Base-by-base conservation (phyloP, 2,888 invertebrate species). In the Corythucha ciliata region DNA sequence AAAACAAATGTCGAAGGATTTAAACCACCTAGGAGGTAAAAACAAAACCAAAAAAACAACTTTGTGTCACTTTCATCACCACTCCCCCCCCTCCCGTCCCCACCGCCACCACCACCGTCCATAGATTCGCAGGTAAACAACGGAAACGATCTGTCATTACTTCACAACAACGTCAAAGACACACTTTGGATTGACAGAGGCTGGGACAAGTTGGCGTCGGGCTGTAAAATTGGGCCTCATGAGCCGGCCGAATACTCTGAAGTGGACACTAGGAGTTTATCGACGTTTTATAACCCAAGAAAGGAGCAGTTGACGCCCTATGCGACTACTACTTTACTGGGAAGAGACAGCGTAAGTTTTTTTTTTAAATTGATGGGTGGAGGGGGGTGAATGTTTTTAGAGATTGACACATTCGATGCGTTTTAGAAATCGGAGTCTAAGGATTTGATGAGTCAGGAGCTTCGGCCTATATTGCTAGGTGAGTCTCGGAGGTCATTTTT, bases 181-280 rank as follows among this genome's bases (percentile, higher is more conserved):
- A 77, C 76, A 57, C 67, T 80, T 20, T 80, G 80, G 80, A 80
- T 80, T 57, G 80, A 80, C 64, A 70, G 79, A 55, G 78, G 79
- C 32, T 80, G 80, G 80, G 72, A 77, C 56, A 58, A 58, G 48
- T 57, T 56, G 36, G 48, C 12, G 48, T 49, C 26, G 8, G 53
- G 39, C 12, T 56, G 57, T 32, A 44, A 42, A 37, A 25, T 39
- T 26, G 48, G 12, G 37, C 55, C 52, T n/a, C 55, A 55, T n/a
- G 59, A 58, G 25, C 53, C 53, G 14, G 54, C 51, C 6, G 59
- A 59, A 37, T 59, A 59, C 32, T 58, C 59, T 10, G 59, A 59
- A 49, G 57, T 56, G 20, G 76, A 76, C 63, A 74, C 76, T 4
- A 68, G 75, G 46, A 56, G 57, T 29, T 54, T 57, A n/a, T 54